Evolutionary conservation across 2,888 invertebrate species (phyloP), one percentile per base, ranked within the genome.

Genomic region (Hemistola chrysoprasaria): DNA sequence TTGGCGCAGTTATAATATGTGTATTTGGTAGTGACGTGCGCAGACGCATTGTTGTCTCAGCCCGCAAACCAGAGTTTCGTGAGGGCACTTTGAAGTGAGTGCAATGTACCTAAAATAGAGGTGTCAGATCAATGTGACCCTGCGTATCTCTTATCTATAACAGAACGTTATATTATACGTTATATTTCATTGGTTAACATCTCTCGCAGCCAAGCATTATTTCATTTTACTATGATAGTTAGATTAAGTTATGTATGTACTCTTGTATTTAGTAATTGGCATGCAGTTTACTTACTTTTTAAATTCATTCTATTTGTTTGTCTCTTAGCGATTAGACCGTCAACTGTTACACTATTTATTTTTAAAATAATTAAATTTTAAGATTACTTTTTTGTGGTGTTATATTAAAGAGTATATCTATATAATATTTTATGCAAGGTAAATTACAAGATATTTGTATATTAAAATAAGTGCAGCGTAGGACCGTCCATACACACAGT

Each of bases 71-170:
- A 23, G 28, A 16, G 16, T 16, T 16, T 16, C 11, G 41, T 47
- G 27, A 20, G 47, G 39, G 48, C 36, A 43, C 39, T 39, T 47
- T 47, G 42, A 16, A 23, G 21, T 27, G 40, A 54, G 44, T 47
- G 49, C 52, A 52, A 32, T 24, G 50, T 24, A 46, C 44, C 29
- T 45, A 44, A 34, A 48, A 53, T 49, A 40, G 48, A 47, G 52
- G 52, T 49, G 53, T 50, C 48, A 27, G 52, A 50, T 44, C 45
- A 54, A 56, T 36, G 56, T 56, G 52, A 54, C 56, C 54, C 8
- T 46, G 33, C 43, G 27, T 28, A n/a, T 48, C 48, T 42, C 46
- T 53, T 50, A 47, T 50, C 48, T 22, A 34, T 8, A 9, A 3
- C 16, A 40, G 36, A n/a, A n/a, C n/a, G n/a, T n/a, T n/a, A n/a